phyloP scores from a whole-genome alignment of 2,113 vertebrate species.

The Collichthys lucidus region DNA sequence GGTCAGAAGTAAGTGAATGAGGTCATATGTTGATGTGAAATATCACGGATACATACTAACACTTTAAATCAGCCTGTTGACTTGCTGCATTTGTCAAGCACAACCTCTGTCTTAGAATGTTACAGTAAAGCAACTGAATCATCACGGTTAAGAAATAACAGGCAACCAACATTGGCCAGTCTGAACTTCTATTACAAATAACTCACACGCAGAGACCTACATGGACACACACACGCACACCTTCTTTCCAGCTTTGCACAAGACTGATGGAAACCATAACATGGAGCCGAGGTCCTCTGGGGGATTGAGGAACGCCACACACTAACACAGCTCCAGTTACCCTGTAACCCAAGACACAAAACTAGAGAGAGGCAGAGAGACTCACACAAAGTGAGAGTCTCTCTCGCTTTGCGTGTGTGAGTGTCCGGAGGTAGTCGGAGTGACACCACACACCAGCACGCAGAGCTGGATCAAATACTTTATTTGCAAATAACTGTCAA shows the following conservation, averaged over 20 bases:
- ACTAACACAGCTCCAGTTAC: constrained; percentile 79
- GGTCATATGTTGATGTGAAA: constrained; percentile 57
- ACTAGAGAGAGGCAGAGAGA: constrained; percentile 57
- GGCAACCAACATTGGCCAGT: constrained; percentile 20
- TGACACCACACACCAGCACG: constrained; percentile 56
- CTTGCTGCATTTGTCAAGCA: constrained; percentile 50
- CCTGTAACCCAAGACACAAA: constrained; percentile 76
- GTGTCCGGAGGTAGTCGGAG: constrained; percentile 48
- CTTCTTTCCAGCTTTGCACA: constrained; percentile 62
- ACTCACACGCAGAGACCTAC: constrained; percentile 34
- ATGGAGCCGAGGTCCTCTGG: constrained; percentile 70
- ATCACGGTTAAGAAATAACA: constrained; percentile 32
- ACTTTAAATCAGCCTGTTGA: constrained; percentile 57
- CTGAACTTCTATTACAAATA: constrained; percentile 45
- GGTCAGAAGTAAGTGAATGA: constrained; percentile 56
- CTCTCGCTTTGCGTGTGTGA: not conserved
- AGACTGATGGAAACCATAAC: constrained; percentile 83
- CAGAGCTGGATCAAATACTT: constrained; percentile 51
- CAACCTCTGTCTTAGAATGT: constrained; percentile 46
- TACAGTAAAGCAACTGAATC: constrained; percentile 43
- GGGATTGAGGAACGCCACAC: constrained; percentile 79
- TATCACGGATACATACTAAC: constrained; percentile 41
- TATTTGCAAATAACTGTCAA: constrained; percentile 71
- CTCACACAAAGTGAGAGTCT: constrained; percentile 50
- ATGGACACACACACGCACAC: constrained; percentile 38